Base-by-base conservation (phyloP, 2,797 vertebrate species). In the Acipenser ruthenus region DNA sequence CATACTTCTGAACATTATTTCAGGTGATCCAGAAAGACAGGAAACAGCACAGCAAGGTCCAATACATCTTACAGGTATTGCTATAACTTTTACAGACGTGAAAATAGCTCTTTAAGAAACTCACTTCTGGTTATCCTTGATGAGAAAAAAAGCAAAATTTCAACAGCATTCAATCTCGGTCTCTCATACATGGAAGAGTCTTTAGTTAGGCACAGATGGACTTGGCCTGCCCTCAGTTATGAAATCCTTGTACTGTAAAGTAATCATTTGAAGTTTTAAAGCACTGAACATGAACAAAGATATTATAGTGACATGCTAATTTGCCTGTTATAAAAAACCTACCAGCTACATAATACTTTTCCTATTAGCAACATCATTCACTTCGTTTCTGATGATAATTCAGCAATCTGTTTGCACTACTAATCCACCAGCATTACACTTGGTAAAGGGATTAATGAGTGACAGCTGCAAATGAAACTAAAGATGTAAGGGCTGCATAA, bases 381-480 rank as follows among this genome's bases (percentile, higher is more conserved):
- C 69, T 53, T 72, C 62, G 78, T 83, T 82, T 81, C 74, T 77
- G 73, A 82, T 80, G 81, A 87, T 87, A 84, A 86, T 88, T 86
- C 85, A 76, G 73, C 81, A 85, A 85, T 86, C 79, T 84, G 82
- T 83, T 86, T 80, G 82, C 72, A 70, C 73, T 72, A 78, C 75
- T 88, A 88, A 88, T 88, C 84, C 85, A 76, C 79, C 74, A 12
- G 82, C 85, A 85, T 86, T 85, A 82, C 83, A 79, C 82, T 83
- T 84, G 74, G 80, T 80, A 69, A 88, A 87, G 79, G 84, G 88
- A 93, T 93, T 91, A 92, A 88, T 83, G 87, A 88, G 87, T 86
- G 90, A 91, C 88, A 91, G 90, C 85, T 83, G 78, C 79, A 84
- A 84, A 85, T 88, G 88, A 91, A 92, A 90, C 82, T 80, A 81